phyloP scores from a whole-genome alignment of 2,797 vertebrate genomes.

The Zenarchopterus dispar region DNA sequence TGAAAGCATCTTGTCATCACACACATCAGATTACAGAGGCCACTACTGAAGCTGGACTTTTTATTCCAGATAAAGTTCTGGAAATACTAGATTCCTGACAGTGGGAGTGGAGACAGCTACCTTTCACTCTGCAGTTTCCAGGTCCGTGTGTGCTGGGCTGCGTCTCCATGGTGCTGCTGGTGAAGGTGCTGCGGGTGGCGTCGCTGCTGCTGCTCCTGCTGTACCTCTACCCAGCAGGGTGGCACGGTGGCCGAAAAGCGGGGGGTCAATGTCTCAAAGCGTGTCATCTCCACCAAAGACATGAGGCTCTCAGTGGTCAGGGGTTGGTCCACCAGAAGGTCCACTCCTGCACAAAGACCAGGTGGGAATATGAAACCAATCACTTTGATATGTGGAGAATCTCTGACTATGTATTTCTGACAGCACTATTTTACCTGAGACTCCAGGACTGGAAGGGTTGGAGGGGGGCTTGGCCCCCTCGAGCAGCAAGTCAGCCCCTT shows the following conservation, averaged over 20 bases:
- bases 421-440: conserved; percentile 85
- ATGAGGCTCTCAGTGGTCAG: conserved; percentile 92
- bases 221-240: conserved; percentile 98
- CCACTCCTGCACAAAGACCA: conserved; percentile 84
- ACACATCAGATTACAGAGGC: too few species aligned
- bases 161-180: conserved; percentile 98
- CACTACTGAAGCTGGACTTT: too few species aligned
- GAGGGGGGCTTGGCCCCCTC: conserved; percentile 94
- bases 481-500: conserved; percentile 90
- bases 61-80: too few species aligned
- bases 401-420: too few species aligned
- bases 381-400: neutral
- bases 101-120: conserved; percentile 61
- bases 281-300: conserved; percentile 95
- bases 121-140: conserved; percentile 98
- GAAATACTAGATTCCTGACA: neutral
- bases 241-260: conserved; percentile 98
- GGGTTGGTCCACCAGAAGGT: conserved; percentile 94
- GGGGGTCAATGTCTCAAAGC: conserved; percentile 96
- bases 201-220: conserved; percentile 98
- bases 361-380: neutral
- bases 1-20: too few species aligned
- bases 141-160: conserved; percentile 96
- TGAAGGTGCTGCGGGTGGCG: conserved; percentile 97
- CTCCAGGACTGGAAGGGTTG: conserved; percentile 96